Evolutionary conservation across 2,797 vertebrate species (phyloP), one percentile per base, ranked within the genome.

Genomic region (Hafferia zeledoni): DNA sequence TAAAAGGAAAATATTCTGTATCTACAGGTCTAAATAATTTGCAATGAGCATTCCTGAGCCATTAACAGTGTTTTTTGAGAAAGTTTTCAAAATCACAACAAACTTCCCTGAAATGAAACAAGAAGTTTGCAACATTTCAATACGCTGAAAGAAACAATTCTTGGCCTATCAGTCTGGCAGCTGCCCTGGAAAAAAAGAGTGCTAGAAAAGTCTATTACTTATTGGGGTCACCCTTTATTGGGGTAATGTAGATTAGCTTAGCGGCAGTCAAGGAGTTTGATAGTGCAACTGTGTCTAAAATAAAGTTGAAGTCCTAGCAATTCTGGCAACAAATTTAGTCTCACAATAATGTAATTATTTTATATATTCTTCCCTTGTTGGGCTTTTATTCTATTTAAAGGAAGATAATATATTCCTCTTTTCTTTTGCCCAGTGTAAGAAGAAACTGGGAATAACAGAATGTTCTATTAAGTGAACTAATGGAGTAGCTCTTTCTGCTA

Each of bases 401-500:
- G 37, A 88, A 69, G 84, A 85, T 65, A 89, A 80, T 76, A 37
- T 27, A 75, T 90, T 90, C 33, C n/a, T 78, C 33, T 85, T 67
- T 91, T 95, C 37, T 93, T 93, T 79, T 87, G 52, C 56, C 50
- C 56, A 91, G 43, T 74, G 78, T 93, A 78, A 96, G 86, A 76
- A 44, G 65, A 88, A 93, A 84, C 24, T 71, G 80, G 28, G 85
- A 93, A 55, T 90, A 96, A 92, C 56, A 88, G 88, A 96, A 92
- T 84, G 60, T 96, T 96, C 94, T 94, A 91, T 97, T 98, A 96
- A 87, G 82, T 79, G 92, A 95, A 72, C 78, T 96, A 95, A 96
- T 94, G 97, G 93, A 96, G 94, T 92, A 93, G 53, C 59, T 94
- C 86, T 90, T 94, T 90, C 69, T 92, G 83, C 87, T 96, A 95